Evolutionary conservation across 2,113 vertebrate species (phyloP), one percentile per base, ranked within the genome.

Genomic region (Sebastes fasciatus): DNA sequence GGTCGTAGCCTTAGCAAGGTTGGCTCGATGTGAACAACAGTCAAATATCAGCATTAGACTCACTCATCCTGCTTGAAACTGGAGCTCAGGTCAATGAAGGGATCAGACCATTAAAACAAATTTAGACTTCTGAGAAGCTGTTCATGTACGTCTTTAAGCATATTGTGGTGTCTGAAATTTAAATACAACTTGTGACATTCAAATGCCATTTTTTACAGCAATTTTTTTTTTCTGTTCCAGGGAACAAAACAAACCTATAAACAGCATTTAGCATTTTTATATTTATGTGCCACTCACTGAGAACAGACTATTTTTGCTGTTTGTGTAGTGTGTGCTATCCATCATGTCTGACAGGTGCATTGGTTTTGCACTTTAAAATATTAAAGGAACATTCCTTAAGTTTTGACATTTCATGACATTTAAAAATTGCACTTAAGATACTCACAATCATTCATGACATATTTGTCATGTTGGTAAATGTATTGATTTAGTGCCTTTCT

Each of bases 1-100:
- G 81, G 69, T 73, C 77, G 48, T 70, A 80, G 64, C 60, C 58
- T 75, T 61, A 55, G 64, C 80, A 91, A 91, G 88, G 86, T 92
- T 88, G 87, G 73, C 84, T 93, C 68, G 81, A 78, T 89, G 89
- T 92, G 89, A 93, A 84, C 72, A 83, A 88, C 66, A 43, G 85
- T 84, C 89, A 88, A 67, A 92, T 54, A 82, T 88, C 80, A 65
- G 79, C 46, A 74, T 80, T 73, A 80, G 46, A 77, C 76, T 82
- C 74, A 19, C 74, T 87, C 82, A 86, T 88, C 76, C 85, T 88
- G 80, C 73, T 42, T 79, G 86, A 91, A 88, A 90, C 68, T 52
- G 73, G 76, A 93, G 79, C 79, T 71, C 40, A 52, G 75, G 77
- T 86, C 79, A 90, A 80, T 81, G 77, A 68, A 69, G 1, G n/a